phyloP scores from a whole-genome alignment of 2,888 invertebrate species.

The Napeogenes inachia region DNA sequence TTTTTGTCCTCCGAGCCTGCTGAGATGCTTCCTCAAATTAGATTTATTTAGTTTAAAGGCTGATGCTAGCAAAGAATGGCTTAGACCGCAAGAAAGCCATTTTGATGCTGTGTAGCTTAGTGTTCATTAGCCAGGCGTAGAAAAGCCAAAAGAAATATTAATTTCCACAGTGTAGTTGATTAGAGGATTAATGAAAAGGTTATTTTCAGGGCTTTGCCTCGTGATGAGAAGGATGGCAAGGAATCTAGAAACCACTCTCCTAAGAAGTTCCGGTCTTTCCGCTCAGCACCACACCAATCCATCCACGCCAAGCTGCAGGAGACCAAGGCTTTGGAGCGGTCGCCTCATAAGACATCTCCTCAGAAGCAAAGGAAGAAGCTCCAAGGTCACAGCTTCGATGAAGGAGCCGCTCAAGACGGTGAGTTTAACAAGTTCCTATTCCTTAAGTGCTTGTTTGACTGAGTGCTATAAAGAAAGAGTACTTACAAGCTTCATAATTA shows the following conservation, averaged over 20 bases:
- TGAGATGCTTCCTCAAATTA: conserved; percentile 39
- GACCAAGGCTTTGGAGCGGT: conserved; percentile 79
- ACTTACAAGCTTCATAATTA: too few species aligned
- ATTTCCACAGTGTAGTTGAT: background rate
- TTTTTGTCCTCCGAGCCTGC: conserved; percentile 42
- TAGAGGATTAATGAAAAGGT: conserved; percentile 4
- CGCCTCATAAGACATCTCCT: conserved; percentile 79
- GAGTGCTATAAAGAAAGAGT: too few species aligned
- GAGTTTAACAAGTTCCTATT: conserved; percentile 25
- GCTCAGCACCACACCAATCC: conserved; percentile 76
- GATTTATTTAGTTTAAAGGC: conserved; percentile 48
- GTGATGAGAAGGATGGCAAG: conserved; percentile 92
- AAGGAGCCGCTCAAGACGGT: conserved; percentile 73
- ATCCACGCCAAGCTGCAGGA: conserved; percentile 78
- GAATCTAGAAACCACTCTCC: conserved; percentile 86
- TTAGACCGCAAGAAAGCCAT: conserved; percentile 55
- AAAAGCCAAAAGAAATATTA: conserved; percentile 15
- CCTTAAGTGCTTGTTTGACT: too few species aligned
- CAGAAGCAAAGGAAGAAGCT: conserved; percentile 77
- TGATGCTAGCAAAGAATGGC: conserved; percentile 65
- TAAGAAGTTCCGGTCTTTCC: conserved; percentile 79
- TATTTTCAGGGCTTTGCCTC: conserved; percentile 82
- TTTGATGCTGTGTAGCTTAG: conserved; percentile 51
- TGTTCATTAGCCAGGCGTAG: conserved; percentile 44
- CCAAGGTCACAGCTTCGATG: conserved; percentile 71